Percentiles rank a stretch among this genome's conserved stretches.
These are phyloP conservation scores for Orthonychiurus folsomi DNA, from an alignment of 2,888 invertebrate genomes.

Conservation along the genomic window DNA sequence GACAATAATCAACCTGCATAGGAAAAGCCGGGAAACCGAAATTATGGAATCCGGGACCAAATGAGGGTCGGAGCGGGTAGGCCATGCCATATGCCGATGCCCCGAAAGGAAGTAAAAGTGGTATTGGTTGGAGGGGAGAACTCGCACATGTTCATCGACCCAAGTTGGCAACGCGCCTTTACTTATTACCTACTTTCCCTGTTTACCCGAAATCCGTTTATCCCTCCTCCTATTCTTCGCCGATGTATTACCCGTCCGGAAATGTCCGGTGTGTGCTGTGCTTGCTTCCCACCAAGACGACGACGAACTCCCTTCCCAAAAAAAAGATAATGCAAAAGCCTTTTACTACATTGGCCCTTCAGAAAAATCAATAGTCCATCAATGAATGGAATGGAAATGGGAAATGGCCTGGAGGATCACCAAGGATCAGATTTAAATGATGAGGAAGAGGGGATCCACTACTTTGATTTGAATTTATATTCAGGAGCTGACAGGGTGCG, in stretches of 20 bases:
- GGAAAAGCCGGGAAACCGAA: neutral
- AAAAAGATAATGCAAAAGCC: neutral
- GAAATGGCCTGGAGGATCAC: neutral
- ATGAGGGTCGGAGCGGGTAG: neutral
- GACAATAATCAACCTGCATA: neutral
- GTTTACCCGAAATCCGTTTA: neutral
- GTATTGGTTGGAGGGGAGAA: no score
- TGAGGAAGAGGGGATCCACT: no score
- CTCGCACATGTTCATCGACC: constrained; percentile 1
- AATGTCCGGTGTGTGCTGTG: neutral
- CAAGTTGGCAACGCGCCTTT: constrained; percentile 1
- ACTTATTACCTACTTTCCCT: constrained; percentile 1
- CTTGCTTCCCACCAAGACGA: neutral
- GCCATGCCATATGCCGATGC: neutral
- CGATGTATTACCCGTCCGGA: neutral
- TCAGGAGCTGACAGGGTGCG: no score
- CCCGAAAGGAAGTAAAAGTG: neutral
- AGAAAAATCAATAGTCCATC: neutral
- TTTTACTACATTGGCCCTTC: neutral
- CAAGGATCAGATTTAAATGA: neutral
- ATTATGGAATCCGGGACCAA: neutral
- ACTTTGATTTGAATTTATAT: no score
- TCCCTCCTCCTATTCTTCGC: neutral
- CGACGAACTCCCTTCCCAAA: no score
- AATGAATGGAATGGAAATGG: neutral